Evolutionary conservation across 1,140 invertebrate genomes (phyloP), one percentile per base, ranked within the genome.

Genomic region (Hormaphis cornu): DNA sequence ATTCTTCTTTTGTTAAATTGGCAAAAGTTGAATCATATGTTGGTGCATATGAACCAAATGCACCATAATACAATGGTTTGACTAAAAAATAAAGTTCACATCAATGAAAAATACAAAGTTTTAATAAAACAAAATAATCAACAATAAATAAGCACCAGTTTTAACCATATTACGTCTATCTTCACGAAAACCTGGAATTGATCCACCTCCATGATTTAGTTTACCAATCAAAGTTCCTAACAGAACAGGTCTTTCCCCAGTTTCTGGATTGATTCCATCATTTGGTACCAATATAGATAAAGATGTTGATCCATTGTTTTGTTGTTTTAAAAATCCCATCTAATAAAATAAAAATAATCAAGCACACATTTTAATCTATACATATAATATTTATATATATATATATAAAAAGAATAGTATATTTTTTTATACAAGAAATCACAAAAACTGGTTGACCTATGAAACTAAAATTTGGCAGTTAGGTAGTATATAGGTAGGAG

Each of bases 21-120:
- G 95, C 86, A 81, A 97, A 97, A 2, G 92, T 94, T 0, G 93
- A 95, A 78, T 98, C 95, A 79, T 94, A 95, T 20, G 87, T 87
- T 0, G 96, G 96, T 3, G 94, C 94, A 81, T 96, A 96, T 2
- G 93, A 95, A 40, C 91, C 89, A 81, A 94, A 98, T 4, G 94
- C 88, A 1, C 95, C 95, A 78, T 97, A 97, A 77, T 93, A 91
- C 3, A 97, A 79, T 0, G 94, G 91, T 76, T 92, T 92, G 1
- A 95, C 91, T 76, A 77, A 26, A 78, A 78, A 61, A 71, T 52
- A 66, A 50, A 63, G 10, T 52, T n/a, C n/a, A 40, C 46, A 52
- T 48, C 61, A 24, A 63, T 54, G 54, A 46, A 26, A 52, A 33
- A 70, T 37, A n/a, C 28, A 59, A 48, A 59, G 12, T 37, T 59